Base-by-base conservation (phyloP, 1,140 invertebrate species). In the Geopemphigus sp. region DNA sequence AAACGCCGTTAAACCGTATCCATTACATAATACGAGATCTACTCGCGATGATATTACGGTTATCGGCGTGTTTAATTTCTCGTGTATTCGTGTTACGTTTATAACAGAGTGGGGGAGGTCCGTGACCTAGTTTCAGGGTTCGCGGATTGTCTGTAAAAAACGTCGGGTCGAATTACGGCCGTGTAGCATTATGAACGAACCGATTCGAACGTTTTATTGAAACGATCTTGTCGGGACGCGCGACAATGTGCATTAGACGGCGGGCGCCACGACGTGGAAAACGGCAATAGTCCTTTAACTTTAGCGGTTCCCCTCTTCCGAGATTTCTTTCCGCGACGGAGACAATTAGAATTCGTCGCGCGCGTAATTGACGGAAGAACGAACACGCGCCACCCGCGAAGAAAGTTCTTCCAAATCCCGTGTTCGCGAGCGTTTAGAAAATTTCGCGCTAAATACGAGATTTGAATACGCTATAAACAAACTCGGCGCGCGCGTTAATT, bases 361-460 rank as follows among this genome's bases (percentile, higher is more conserved):
- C 39, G 54, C 22, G n/a, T n/a, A 24, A 24, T 15, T 22, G 64
- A 50, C 47, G 22, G 39, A 47, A 68, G 66, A 15, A 22, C n/a
- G 45, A 68, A 50, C 26, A n/a, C 6, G 17, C 70, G 14, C 8
- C 26, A 24, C 39, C 45, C n/a, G 32, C 22, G 24, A 59, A 59
- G 32, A 59, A 76, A 76, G 56, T 76, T 76, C 29, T 39, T 47
- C 5, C 56, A 22, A 45, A 76, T 45, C 56, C 32, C 29, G 17
- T 26, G 24, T 26, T n/a, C 12, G 24, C 14, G 29, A 29, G 11
- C 53, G n/a, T 57, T 74, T 74, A 57, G 64, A 45, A 12, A 66
- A 45, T 64, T 14, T 64, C 63, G 19, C 70, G 32, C 26, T 32
- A 56, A 74, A 54, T 74, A 57, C 70, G 12, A 32, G 19, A 74